Percentiles rank a stretch among this genome's conserved stretches.
These are phyloP conservation scores for Criorhina ranunculi DNA, from an alignment of 2,888 invertebrate genomes.

Conservation along the genomic window DNA sequence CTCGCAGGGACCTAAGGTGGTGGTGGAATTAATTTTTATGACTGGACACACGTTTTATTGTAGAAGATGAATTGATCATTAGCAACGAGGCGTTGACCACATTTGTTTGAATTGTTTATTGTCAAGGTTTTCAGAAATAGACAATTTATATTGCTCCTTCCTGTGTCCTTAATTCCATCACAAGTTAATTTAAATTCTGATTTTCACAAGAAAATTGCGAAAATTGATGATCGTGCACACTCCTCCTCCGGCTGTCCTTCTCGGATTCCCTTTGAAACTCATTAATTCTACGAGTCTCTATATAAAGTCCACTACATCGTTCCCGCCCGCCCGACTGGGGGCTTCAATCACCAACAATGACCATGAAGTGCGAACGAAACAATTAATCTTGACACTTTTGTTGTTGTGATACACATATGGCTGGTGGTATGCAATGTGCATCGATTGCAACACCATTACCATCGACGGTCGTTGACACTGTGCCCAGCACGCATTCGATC, in stretches of 20 bases:
- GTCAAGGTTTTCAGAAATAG: slow-evolving; percentile 48
- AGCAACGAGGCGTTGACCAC: slow-evolving; percentile 62
- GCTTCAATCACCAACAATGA: slow-evolving; percentile 30
- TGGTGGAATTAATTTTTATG: slow-evolving; percentile 65
- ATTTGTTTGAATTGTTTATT: slow-evolving; percentile 55
- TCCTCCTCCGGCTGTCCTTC: slow-evolving; percentile 30
- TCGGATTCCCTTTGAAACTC: slow-evolving; percentile 39
- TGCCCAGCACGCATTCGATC: slow-evolving; percentile 68
- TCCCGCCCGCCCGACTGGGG: not conserved
- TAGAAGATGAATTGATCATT: slow-evolving; percentile 61
- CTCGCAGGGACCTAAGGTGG: slow-evolving; percentile 6
- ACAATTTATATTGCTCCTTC: too few relatives aligned
- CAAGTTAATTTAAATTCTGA: slow-evolving; percentile 62
- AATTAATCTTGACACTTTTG: slow-evolving; percentile 83
- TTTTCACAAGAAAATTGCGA: slow-evolving; percentile 37
- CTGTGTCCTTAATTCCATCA: slow-evolving; percentile 33
- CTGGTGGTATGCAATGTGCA: slow-evolving; percentile 23
- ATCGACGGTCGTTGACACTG: slow-evolving; percentile 69
- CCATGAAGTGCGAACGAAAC: slow-evolving; percentile 82
- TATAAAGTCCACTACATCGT: slow-evolving; percentile 48
- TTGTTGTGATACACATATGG: slow-evolving; percentile 12
- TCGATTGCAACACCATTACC: slow-evolving; percentile 55
- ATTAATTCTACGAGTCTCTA: slow-evolving; percentile 67
- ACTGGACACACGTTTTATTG: slow-evolving; percentile 49
- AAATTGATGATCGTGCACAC: slow-evolving; percentile 54